Conservation (phyloP, 2,113 vertebrate genomes). For the Alligator sinensis region DNA sequence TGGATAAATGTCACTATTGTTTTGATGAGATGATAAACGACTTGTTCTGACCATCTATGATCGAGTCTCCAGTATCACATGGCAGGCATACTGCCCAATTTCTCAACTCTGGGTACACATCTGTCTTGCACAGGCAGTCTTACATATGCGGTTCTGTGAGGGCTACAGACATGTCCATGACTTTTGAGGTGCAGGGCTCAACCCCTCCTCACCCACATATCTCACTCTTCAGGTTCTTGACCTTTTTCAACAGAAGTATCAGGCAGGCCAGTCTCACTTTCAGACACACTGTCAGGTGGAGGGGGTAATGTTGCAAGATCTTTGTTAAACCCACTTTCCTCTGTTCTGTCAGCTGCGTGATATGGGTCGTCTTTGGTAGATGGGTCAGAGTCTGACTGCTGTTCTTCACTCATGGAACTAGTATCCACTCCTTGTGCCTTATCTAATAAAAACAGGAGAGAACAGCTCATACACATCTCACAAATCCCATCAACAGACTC, state of each 20-base stretch:
- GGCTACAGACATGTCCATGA: not conserved
- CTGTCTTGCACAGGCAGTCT: not conserved
- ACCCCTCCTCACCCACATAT: not conserved
- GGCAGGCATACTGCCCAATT: not conserved
- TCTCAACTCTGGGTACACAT: not conserved
- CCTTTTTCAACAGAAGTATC: slow-evolving; percentile 41
- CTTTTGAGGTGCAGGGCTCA: not conserved
- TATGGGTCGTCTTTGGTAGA: slow-evolving; percentile 42
- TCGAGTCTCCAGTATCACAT: not conserved
- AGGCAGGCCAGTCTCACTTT: slow-evolving; percentile 17
- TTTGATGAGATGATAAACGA: slow-evolving; percentile 38
- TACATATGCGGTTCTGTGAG: not conserved
- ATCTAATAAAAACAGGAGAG: slow-evolving; percentile 48
- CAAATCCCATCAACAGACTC: not conserved
- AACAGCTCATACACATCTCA: not conserved
- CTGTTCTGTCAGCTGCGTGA: not conserved
- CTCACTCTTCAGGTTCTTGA: slow-evolving; percentile 72
- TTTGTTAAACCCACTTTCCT: slow-evolving; percentile 35
- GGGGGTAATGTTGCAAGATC: not conserved
- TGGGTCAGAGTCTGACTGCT: slow-evolving; percentile 21
- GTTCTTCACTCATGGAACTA: slow-evolving; percentile 59
- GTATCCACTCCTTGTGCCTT: slow-evolving; percentile 31
- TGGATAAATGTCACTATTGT: slow-evolving; percentile 3
- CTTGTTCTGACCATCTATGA: slow-evolving; percentile 37
- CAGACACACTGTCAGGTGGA: not conserved